Evolutionary conservation across 2,113 vertebrate species (phyloP).

Genomic region (Probosciger aterrimus): DNA sequence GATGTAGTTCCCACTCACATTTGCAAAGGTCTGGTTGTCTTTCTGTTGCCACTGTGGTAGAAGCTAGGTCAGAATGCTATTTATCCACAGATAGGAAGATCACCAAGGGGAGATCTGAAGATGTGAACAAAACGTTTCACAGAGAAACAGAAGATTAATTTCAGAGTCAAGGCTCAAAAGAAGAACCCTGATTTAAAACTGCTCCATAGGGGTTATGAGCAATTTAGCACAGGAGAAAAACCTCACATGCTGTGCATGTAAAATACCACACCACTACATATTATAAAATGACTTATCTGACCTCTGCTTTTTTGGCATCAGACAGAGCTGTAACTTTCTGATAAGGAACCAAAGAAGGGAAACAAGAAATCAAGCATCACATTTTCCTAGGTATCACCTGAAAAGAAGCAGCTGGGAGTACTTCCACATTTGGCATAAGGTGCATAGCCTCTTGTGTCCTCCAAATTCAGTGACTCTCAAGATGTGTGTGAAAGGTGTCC

Average conservation of each 20-base stretch:
- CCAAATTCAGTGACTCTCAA: background rate
- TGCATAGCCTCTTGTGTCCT: background rate
- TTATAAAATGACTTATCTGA: background rate
- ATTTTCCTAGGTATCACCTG: background rate
- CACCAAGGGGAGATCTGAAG: background rate
- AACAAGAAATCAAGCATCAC: background rate
- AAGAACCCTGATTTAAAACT: background rate
- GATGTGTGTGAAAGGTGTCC: background rate
- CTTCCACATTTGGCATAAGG: background rate
- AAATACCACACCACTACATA: background rate
- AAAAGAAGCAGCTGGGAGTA: background rate
- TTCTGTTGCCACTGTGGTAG: background rate
- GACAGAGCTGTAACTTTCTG: background rate
- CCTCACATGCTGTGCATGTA: background rate
- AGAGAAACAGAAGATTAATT: background rate
- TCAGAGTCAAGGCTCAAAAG: background rate
- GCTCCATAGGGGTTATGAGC: background rate
- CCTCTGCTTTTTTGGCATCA: background rate
- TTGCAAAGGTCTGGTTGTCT: background rate
- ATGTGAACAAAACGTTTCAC: background rate
- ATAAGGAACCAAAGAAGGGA: background rate
- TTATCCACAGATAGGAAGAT: background rate
- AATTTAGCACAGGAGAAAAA: conserved; percentile 4
- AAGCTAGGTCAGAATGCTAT: background rate
- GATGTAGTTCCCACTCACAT: background rate